A percentile compares a stretch with the other conserved stretches of the same genome.
phyloP scores from a whole-genome alignment of 2,888 invertebrate genomes.

The Griposia aprilina region DNA sequence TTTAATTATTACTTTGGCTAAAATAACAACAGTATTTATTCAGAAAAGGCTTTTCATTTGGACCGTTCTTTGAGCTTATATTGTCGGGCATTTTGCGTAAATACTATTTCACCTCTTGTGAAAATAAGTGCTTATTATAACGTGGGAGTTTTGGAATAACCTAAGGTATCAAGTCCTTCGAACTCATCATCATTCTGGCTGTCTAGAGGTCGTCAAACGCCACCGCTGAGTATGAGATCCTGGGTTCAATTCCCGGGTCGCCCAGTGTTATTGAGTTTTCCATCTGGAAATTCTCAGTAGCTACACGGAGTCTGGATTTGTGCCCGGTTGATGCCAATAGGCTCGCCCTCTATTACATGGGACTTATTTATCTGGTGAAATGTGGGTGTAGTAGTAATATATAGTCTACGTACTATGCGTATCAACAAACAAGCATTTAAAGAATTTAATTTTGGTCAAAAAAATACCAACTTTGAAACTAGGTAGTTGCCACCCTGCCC shows the following conservation, averaged over 20 bases:
- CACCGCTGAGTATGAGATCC: not conserved
- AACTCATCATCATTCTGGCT: not conserved
- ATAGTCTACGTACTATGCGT: too few relatives aligned
- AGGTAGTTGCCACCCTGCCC: not conserved
- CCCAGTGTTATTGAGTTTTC: not conserved
- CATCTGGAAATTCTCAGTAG: not conserved
- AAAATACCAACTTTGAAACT: too few relatives aligned
- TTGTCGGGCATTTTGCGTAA: not conserved
- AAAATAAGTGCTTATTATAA: not conserved
- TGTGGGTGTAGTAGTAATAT: not conserved
- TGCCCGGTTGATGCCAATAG: not conserved
- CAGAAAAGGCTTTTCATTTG: constrained; percentile 21
- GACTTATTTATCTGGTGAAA: not conserved
- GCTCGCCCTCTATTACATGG: not conserved
- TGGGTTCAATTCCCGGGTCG: not conserved
- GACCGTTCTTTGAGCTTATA: not conserved
- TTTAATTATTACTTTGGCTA: constrained; percentile 21
- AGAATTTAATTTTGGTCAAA: too few relatives aligned
- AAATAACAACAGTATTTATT: constrained; percentile 29
- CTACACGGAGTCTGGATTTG: not conserved
- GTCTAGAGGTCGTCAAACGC: not conserved
- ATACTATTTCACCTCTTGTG: not conserved
- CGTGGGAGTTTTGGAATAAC: not conserved
- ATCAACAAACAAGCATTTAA: too few relatives aligned
- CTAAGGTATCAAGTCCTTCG: not conserved